These are phyloP conservation scores for Callitettix versicolor DNA, from an alignment of 1,140 invertebrate species.

Conservation along the genomic window DNA sequence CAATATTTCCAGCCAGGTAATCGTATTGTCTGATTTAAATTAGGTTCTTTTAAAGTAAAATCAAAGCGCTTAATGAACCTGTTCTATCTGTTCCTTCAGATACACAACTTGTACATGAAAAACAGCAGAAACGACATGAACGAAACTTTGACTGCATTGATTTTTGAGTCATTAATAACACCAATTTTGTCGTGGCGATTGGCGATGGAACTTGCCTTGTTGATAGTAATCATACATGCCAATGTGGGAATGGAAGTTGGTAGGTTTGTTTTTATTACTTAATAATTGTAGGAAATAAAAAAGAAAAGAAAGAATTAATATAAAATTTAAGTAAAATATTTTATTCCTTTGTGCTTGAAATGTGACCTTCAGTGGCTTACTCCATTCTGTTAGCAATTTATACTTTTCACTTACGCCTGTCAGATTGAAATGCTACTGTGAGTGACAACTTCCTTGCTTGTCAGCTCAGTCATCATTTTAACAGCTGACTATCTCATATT, in stretches of 20 bases:
- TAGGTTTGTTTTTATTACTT: constrained; percentile 31
- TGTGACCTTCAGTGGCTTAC: too few species aligned
- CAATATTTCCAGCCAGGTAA: constrained; percentile 57
- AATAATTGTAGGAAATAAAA: neutral
- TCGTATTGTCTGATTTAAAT: constrained; percentile 13
- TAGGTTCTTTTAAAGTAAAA: neutral
- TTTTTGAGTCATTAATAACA: constrained; percentile 55
- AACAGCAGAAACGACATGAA: constrained; percentile 78
- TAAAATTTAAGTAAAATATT: neutral
- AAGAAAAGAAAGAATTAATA: neutral
- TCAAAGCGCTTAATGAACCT: neutral
- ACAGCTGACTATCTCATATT: too few species aligned
- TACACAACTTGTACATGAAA: constrained; percentile 61
- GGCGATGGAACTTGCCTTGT: constrained; percentile 70
- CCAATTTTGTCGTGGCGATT: constrained; percentile 60
- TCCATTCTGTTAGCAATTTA: too few species aligned
- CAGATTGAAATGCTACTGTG: too few species aligned
- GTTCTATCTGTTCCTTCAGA: constrained; percentile 32
- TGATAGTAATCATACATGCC: constrained; percentile 75
- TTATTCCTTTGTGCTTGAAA: too few species aligned
- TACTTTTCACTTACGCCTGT: too few species aligned
- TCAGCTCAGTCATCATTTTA: too few species aligned
- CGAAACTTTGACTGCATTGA: constrained; percentile 54
- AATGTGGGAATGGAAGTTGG: constrained; percentile 86
- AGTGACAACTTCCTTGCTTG: too few species aligned